Base-by-base conservation (phyloP, 2,797 vertebrate species). In the Caiman crocodilus region DNA sequence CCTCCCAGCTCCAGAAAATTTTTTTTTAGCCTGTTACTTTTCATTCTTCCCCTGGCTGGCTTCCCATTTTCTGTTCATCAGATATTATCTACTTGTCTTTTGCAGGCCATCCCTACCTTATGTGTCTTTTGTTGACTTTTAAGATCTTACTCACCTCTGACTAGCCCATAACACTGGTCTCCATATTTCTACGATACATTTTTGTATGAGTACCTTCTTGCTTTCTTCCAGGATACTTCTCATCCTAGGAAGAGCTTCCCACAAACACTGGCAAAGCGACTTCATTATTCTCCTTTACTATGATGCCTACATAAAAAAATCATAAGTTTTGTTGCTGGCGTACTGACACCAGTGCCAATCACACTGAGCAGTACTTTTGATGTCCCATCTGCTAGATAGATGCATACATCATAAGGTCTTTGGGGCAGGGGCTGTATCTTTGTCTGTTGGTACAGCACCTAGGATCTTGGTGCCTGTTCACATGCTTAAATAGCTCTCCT, bases 121-220 rank as follows among this genome's bases (percentile, higher is more conserved):
- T 10, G 55, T 61, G 28, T 55, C 18, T 91, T 89, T 91, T 87
- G 56, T 84, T 84, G 87, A 23, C 87, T 94, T 55, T 92, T 69
- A 79, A 42, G 42, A 58, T 50, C 16, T 82, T 8, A 95, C 42
- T 23, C 35, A 32, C 6, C 87, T 95, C 76, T 89, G n/a, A 92
- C 82, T 88, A 88, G 32, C 58, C 64, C 86, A 91, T 64, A 82
- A 85, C 8, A 42, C 25, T 35, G 88, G 10, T 58, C 9, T 79
- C 60, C 26, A 2, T 78, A 0, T 80, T 91, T n/a, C 14, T 4
- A 58, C 58, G 3, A 63, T 87, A 6, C 12, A 4, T 77, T 84
- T 60, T 81, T 50, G 42, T 50, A 50, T 50, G 42, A 50, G 42
- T 50, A 50, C 42, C 42, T 50, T 50, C 42, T 42, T 89, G 17